phyloP scores from a whole-genome alignment of 1,140 invertebrate genomes.

The Dendrolimus kikuchii region DNA sequence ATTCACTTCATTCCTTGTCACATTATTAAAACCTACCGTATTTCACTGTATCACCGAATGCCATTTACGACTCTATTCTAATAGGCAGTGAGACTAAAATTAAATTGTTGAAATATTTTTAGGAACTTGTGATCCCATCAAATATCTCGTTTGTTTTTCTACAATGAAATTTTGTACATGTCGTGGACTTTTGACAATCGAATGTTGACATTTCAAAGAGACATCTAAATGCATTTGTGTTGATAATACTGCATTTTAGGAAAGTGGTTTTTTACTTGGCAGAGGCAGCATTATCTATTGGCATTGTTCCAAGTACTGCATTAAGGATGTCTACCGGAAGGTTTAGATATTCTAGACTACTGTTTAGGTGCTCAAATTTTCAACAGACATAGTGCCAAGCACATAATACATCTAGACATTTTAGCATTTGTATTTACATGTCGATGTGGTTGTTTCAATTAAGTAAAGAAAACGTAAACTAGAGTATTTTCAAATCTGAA shows the following conservation, averaged over 20 bases:
- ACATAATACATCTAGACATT: too few species aligned
- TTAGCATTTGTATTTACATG: too few species aligned
- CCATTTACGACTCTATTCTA: slow-evolving; percentile 41
- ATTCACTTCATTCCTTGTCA: slow-evolving; percentile 18
- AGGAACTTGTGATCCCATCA: too few species aligned
- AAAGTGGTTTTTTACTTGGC: slow-evolving; percentile 38
- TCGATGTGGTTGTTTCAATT: too few species aligned
- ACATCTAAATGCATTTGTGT: slow-evolving; percentile 15
- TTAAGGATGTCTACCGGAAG: slow-evolving; percentile 17
- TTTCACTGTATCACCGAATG: slow-evolving; percentile 44
- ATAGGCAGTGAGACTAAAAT: not conserved
- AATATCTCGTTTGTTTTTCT: too few species aligned
- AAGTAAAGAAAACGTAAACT: too few species aligned
- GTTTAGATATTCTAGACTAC: not conserved
- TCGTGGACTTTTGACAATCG: too few species aligned
- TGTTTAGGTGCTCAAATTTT: too few species aligned
- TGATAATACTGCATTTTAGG: slow-evolving; percentile 22
- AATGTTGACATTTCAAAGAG: slow-evolving; percentile 3
- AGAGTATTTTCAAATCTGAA: too few species aligned
- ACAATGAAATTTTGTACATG: too few species aligned
- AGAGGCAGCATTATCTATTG: slow-evolving; percentile 48
- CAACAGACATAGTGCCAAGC: too few species aligned
- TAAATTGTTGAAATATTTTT: too few species aligned
- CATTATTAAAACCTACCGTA: slow-evolving; percentile 53
- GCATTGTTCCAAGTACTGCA: slow-evolving; percentile 36